Evolutionary conservation across 2,113 vertebrate species (phyloP).

Genomic region (Fukomys damarensis): DNA sequence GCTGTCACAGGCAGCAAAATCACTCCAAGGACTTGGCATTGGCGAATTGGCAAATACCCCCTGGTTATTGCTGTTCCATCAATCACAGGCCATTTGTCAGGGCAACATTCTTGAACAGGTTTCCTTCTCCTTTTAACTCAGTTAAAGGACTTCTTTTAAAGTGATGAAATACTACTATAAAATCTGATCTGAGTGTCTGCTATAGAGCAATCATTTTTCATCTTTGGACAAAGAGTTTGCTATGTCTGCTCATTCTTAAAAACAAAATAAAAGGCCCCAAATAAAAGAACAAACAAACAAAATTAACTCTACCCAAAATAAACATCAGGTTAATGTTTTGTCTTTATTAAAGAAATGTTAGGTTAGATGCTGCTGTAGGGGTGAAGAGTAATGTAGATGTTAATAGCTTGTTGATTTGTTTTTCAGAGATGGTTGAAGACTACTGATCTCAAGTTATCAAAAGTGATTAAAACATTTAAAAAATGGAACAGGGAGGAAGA

Average conservation of each 20-base stretch:
- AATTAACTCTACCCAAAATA: background rate
- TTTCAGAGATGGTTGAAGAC: background rate
- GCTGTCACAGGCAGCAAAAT: constrained; percentile 85
- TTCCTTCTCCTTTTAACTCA: constrained; percentile 72
- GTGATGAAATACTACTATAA: constrained; percentile 77
- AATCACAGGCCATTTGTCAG: constrained; percentile 83
- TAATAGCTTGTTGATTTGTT: constrained; percentile 34
- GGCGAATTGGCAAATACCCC: constrained; percentile 81
- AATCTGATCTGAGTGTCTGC: constrained; percentile 77
- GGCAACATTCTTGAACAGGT: constrained; percentile 79
- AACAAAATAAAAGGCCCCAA: constrained; percentile 19
- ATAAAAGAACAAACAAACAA: background rate
- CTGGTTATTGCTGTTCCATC: constrained; percentile 82
- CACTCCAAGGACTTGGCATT: constrained; percentile 84
- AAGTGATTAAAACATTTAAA: background rate
- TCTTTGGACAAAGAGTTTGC: constrained; percentile 39
- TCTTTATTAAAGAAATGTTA: background rate
- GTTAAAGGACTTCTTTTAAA: constrained; percentile 81
- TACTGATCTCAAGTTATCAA: background rate
- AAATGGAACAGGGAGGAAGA: background rate
- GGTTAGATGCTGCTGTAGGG: background rate
- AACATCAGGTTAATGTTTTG: constrained; percentile 22
- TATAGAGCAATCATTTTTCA: constrained; percentile 68
- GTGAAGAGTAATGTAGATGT: background rate
- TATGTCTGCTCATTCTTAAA: constrained; percentile 53